A percentile compares a stretch with the other conserved stretches of the same genome.
phyloP scores from a whole-genome alignment of 2,113 vertebrate species.

The Anolis sagrei region DNA sequence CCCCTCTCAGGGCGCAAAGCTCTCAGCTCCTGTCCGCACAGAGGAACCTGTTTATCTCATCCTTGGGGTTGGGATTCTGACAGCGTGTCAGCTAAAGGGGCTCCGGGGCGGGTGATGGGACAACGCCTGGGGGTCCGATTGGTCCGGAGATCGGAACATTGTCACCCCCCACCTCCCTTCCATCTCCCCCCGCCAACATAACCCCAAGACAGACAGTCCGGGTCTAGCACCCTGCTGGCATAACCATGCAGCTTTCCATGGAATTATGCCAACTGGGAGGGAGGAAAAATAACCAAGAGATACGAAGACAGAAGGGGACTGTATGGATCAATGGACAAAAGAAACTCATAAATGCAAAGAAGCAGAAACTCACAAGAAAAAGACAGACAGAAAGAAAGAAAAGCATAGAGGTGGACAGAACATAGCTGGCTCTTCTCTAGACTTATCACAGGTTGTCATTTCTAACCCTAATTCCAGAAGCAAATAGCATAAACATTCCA shows the following conservation, averaged over 20 bases:
- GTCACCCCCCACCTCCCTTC: too few relatives aligned
- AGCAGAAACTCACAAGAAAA: not conserved
- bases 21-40: constrained; percentile 44
- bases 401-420: not conserved
- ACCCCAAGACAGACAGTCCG: not conserved
- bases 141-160: not conserved
- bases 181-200: not conserved
- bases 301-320: constrained; percentile 26
- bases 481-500: not conserved
- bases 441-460: not conserved
- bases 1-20: constrained; percentile 32
- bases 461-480: not conserved
- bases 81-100: constrained; percentile 7
- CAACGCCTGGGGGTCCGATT: constrained; percentile 2
- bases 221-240: constrained; percentile 34
- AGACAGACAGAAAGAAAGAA: not conserved
- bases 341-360: constrained; percentile 10
- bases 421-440: not conserved
- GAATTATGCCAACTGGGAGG: constrained; percentile 14
- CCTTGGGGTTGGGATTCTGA: constrained; percentile 29
- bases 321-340: constrained; percentile 36
- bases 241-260: constrained; percentile 20
- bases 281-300: constrained; percentile 34
- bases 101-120: not conserved
- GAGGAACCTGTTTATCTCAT: constrained; percentile 37